These are phyloP conservation scores for Orchesella flavescens DNA, from an alignment of 2,888 invertebrate genomes.

Conservation along the genomic window DNA sequence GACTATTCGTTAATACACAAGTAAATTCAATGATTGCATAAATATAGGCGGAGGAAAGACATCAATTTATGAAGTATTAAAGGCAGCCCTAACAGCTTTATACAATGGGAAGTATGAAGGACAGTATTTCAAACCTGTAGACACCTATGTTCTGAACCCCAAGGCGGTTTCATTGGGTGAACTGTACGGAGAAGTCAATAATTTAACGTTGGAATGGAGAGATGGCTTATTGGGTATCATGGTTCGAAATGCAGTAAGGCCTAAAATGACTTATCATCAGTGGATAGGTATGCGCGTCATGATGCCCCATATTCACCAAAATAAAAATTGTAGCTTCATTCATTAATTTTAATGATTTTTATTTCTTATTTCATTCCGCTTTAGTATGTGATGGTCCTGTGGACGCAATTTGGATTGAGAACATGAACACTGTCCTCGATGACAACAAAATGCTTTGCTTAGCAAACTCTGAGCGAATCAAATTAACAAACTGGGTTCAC, in stretches of 20 bases:
- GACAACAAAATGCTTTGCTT: constrained; percentile 95
- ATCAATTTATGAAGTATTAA: constrained; percentile 81
- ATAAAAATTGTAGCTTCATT: background rate
- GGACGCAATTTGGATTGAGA: constrained; percentile 95
- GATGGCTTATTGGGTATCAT: constrained; percentile 88
- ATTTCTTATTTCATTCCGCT: background rate
- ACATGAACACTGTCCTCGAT: constrained; percentile 82
- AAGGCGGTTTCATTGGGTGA: constrained; percentile 91
- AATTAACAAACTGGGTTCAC: constrained; percentile 89
- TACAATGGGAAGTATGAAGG: constrained; percentile 79
- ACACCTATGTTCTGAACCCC: constrained; percentile 88
- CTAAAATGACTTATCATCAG: constrained; percentile 81
- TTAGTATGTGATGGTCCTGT: constrained; percentile 75
- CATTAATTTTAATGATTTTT: background rate
- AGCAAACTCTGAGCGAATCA: constrained; percentile 89
- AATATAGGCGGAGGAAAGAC: constrained; percentile 83
- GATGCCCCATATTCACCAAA: background rate
- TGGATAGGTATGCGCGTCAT: constrained; percentile 89
- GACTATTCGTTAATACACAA: no score
- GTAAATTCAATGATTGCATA: no score
- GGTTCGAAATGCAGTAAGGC: constrained; percentile 78
- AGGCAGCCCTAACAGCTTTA: constrained; percentile 81
- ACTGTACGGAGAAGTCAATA: constrained; percentile 89
- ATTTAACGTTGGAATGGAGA: constrained; percentile 90
- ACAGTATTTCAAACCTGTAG: constrained; percentile 82